Evolutionary conservation across 1,140 invertebrate genomes (phyloP).

Genomic region (Camponotus pennsylvanicus): DNA sequence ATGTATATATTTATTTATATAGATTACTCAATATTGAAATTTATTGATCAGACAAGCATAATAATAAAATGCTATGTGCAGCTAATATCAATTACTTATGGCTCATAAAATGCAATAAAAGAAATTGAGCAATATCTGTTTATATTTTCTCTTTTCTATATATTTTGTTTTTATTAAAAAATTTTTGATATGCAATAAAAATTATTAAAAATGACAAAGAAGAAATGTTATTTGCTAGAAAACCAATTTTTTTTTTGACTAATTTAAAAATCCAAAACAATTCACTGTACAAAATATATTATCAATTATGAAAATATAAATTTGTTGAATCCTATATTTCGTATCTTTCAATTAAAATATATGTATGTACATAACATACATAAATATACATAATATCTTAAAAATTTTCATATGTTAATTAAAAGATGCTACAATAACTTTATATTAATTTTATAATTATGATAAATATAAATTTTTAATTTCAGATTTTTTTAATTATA

Average conservation of each 20-base stretch:
- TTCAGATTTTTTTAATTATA: neutral
- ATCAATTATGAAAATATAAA: neutral
- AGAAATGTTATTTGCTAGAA: conserved; percentile 27
- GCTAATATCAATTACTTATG: neutral
- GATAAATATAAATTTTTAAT: neutral
- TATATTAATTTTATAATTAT: neutral
- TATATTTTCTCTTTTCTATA: neutral
- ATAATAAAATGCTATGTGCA: neutral
- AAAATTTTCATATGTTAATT: neutral
- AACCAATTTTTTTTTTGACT: conserved; percentile 64
- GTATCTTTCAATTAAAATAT: neutral
- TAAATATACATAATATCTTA: neutral
- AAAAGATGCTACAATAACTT: conserved; percentile 7
- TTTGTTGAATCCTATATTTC: neutral
- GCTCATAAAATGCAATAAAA: neutral
- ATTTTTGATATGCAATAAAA: neutral
- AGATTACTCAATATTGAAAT: neutral
- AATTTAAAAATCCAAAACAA: conserved; percentile 42
- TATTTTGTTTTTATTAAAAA: neutral
- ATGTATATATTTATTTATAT: too few relatives aligned
- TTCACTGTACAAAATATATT: conserved; percentile 39
- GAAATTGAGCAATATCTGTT: neutral
- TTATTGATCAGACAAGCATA: neutral
- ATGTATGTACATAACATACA: neutral
- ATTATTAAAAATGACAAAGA: neutral